Evolutionary conservation across 2,113 vertebrate species (phyloP).

Genomic region (Pelodiscus sinensis): DNA sequence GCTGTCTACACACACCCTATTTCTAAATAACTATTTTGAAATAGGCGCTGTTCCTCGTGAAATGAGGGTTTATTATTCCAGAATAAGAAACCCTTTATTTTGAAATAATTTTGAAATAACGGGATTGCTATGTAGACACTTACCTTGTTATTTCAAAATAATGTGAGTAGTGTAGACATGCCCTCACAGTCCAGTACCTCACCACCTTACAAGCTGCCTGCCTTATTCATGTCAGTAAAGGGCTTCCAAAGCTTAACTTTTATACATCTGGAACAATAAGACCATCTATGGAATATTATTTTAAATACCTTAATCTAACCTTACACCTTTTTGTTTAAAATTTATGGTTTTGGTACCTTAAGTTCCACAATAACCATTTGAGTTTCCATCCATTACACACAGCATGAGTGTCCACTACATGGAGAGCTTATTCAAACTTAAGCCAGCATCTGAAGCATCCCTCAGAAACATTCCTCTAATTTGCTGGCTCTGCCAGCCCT

Average conservation of each 20-base stretch:
- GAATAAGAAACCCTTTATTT: too few species aligned
- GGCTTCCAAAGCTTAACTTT: constrained; percentile 7
- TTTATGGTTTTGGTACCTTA: constrained; percentile 20
- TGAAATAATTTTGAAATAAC: too few species aligned
- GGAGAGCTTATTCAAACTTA: constrained; percentile 39
- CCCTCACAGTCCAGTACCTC: background rate
- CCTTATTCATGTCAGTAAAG: constrained; percentile 48
- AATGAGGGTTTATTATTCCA: too few species aligned
- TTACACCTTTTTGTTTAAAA: constrained; percentile 51
- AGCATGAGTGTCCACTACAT: constrained; percentile 27
- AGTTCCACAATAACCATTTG: constrained; percentile 24
- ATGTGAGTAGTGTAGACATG: too few species aligned
- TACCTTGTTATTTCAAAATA: too few species aligned
- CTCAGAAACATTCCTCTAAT: background rate
- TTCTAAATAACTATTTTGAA: too few species aligned
- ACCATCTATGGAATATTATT: constrained; percentile 47
- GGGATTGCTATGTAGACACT: too few species aligned
- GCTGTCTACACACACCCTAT: too few species aligned
- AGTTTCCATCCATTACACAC: background rate
- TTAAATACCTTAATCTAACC: constrained; percentile 61
- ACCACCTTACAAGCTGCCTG: background rate
- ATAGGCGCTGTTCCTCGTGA: too few species aligned
- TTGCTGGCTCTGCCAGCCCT: constrained; percentile 25
- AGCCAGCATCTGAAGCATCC: background rate
- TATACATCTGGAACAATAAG: constrained; percentile 38